Base-by-base conservation (phyloP, 2,113 vertebrate species). In the Pelecanoides urinatrix region DNA sequence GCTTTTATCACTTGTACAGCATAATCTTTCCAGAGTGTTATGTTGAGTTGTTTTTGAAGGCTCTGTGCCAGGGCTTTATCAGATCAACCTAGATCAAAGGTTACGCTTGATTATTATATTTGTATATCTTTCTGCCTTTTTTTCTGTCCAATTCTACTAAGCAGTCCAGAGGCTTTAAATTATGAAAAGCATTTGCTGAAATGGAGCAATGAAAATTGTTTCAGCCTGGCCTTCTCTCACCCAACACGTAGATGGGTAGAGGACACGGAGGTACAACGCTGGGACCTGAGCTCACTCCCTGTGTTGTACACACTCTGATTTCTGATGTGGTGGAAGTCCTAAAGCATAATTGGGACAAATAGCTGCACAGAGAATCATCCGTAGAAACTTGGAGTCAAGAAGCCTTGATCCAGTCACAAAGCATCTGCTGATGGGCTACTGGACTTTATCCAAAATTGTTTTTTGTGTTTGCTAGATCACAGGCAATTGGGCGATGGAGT, bases 71-170 rank as follows among this genome's bases (percentile, higher is more conserved):
- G 44, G 29, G 6, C 72, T 83, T 93, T 96, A 96, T 94, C 94
- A 92, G 76, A 90, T 97, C 83, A 96, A 61, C 81, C 45, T 53
- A 83, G 84, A 96, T 92, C 88, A 95, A 96, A 93, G 83, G 63
- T 88, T 93, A 80, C 36, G 29, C 74, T 87, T 81, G 88, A 88
- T 94, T 80, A 79, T 70, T 91, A 18, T 56, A 52, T 88, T 63
- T 91, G 70, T 88, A 16, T 72, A 52, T 78, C 53, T 62, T 96
- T 81, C 49, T 71, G 68, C 47, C 11, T 74, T 82, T 88, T 88
- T 66, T 75, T 18, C 78, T 88, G 55, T 72, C 42, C 73, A 88
- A 4, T 71, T 79, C 56, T 67, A 34, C 62, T 79, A 58, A 34
- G 65, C 40, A 80, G 45, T 79, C 53, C 72, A 59, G 42, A 87